phyloP scores from a whole-genome alignment of 2,113 vertebrate genomes.

The Bungarus multicinctus region DNA sequence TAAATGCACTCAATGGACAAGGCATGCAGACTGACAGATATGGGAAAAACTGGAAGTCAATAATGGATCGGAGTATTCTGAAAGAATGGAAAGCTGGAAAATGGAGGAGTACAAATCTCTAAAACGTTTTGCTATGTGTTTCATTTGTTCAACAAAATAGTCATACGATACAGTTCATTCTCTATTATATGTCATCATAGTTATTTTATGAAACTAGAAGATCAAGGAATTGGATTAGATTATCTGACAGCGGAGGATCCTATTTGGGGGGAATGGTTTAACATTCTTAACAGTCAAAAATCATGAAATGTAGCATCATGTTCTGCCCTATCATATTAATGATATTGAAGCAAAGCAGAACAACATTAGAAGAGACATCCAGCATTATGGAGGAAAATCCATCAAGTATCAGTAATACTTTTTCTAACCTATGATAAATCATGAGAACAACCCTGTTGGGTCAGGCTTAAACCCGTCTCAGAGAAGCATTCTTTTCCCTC shows the following conservation, averaged over 20 bases:
- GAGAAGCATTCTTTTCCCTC: neutral
- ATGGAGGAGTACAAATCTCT: neutral
- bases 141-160: neutral
- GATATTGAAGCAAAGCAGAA: neutral
- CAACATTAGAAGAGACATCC: neutral
- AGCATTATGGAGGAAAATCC: neutral
- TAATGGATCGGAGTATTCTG: neutral
- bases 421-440: neutral
- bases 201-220: neutral
- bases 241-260: neutral
- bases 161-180: neutral
- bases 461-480: neutral
- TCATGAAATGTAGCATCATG: neutral
- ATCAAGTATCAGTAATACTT: neutral
- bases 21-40: neutral
- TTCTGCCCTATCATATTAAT: neutral
- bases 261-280: neutral
- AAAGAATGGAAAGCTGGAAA: neutral
- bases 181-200: neutral
- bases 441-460: neutral
- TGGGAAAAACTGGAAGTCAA: neutral
- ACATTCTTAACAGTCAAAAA: neutral
- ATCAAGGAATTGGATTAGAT: neutral
- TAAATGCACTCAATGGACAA: neutral
- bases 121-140: neutral